Percentiles rank a stretch among this genome's conserved stretches.
Conservation (phyloP, 2,888 invertebrate genomes). For the Arrhopalites spinosus region DNA sequence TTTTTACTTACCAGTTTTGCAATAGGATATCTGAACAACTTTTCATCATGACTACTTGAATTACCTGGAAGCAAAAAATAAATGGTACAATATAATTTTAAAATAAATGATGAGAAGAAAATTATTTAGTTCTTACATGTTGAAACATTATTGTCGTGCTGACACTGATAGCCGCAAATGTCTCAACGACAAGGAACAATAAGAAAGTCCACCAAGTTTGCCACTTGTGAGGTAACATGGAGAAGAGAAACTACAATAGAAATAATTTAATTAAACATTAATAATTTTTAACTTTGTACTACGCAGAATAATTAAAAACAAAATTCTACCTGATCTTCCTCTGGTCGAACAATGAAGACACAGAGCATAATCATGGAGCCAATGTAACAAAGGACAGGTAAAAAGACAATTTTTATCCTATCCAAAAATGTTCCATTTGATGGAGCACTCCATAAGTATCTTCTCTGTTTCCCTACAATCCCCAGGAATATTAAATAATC, state of each 20-base stretch:
- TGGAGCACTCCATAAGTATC: conserved; percentile 10
- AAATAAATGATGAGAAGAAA: neutral
- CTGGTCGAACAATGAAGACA: conserved; percentile 34
- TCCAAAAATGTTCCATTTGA: conserved; percentile 11
- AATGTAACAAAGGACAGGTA: conserved; percentile 29
- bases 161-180: conserved; percentile 33
- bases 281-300: too few species aligned
- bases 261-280: too few species aligned
- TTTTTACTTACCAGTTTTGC: conserved; percentile 34
- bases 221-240: conserved; percentile 16
- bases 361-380: conserved; percentile 28
- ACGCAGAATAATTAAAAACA: conserved; percentile 29
- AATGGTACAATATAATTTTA: neutral
- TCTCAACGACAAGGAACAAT: conserved; percentile 23
- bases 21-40: conserved; percentile 28
- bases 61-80: conserved; percentile 17
- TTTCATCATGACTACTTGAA: conserved; percentile 35
- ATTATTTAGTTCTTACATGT: neutral
- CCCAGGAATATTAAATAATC: neutral
- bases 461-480: conserved; percentile 27
- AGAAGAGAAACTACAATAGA: too few species aligned
- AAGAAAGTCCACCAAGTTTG: conserved; percentile 35
- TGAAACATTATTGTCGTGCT: conserved; percentile 34
- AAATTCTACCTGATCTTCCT: conserved; percentile 33
- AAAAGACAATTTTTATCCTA: conserved; percentile 23